phyloP scores from a whole-genome alignment of 2,888 invertebrate species.

The Lithophane socia region DNA sequence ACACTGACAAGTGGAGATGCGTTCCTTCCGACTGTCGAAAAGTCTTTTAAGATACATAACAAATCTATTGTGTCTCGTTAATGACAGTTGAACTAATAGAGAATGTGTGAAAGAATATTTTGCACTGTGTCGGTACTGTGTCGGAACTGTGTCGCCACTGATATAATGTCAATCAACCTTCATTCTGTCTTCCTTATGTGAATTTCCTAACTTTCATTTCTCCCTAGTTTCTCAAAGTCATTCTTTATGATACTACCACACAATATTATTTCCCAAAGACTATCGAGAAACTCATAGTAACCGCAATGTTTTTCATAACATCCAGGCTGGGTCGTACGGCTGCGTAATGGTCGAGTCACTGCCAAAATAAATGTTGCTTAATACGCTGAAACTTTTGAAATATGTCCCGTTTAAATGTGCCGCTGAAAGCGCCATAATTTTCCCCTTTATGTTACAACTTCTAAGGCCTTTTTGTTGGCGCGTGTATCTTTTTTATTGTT shows the following conservation, averaged over 20 bases:
- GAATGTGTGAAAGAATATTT: too few relatives aligned
- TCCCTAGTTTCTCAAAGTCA: background rate
- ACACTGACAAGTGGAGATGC: too few relatives aligned
- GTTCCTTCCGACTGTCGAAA: too few relatives aligned
- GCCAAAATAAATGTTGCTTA: slow-evolving; percentile 91
- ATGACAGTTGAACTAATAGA: too few relatives aligned
- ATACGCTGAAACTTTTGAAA: slow-evolving; percentile 90
- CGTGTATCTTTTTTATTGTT: slow-evolving; percentile 84
- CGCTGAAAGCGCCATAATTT: slow-evolving; percentile 89
- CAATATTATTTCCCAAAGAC: background rate
- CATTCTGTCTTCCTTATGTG: background rate
- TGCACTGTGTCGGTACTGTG: too few relatives aligned
- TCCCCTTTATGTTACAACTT: slow-evolving; percentile 87
- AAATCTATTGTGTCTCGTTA: too few relatives aligned
- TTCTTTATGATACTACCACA: background rate
- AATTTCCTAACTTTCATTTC: background rate
- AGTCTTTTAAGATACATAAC: too few relatives aligned
- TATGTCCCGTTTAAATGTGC: slow-evolving; percentile 89
- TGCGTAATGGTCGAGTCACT: slow-evolving; percentile 87
- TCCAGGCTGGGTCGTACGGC: slow-evolving; percentile 74
- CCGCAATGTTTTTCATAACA: slow-evolving; percentile 81
- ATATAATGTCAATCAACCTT: too few relatives aligned
- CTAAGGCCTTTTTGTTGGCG: slow-evolving; percentile 78
- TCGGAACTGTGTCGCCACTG: too few relatives aligned
- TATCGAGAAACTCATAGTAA: slow-evolving; percentile 70